Evolutionary conservation across 2,113 vertebrate species (phyloP), one percentile per base, ranked within the genome.

Genomic region (Acanthisitta chloris): DNA sequence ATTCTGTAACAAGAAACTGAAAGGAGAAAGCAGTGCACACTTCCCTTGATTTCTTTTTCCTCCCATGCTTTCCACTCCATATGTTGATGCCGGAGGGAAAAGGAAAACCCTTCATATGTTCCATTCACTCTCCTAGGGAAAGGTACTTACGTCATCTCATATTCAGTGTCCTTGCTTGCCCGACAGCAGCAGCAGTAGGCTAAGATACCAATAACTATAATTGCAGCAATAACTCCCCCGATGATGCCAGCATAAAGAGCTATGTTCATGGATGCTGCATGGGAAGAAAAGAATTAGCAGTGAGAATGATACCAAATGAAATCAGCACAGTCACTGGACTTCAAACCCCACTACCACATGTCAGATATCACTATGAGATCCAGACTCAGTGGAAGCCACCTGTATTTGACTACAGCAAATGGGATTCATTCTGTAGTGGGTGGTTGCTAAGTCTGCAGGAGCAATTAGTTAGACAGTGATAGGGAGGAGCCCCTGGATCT

Each of bases 251-350:
- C 98, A 0, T 99, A 99, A 34, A 98, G 90, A 6, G 97, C 99
- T 23, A 98, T 67, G 14, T 98, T 98, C 98, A 99, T 98, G 92
- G 98, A 98, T 15, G 97, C 99, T 99, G 74, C 1, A 4, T 11
- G 92, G 81, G 82, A 78, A 72, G 95, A 65, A 80, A 73, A 73
- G 10, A 42, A 17, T 96, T 33, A 77, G 46, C 66, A 40, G 24
- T 17, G 28, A 14, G 9, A 29, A 24, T 10, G 17, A 1, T 51
- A 16, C 2, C 34, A 40, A 2, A 57, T 16, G 55, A 25, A 18
- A 12, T 34, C 45, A 34, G 65, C 78, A 55, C 49, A n/a, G 17
- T n/a, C 16, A 10, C 28, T 36, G 55, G 33, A 20, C 61, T 85
- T 76, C 61, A 69, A 5, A 34, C 23, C 34, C 69, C 51, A 19